These are phyloP conservation scores for Phenganax stokvisi DNA, from an alignment of 92 coral and sea anemone genomes.

Conservation along the genomic window DNA sequence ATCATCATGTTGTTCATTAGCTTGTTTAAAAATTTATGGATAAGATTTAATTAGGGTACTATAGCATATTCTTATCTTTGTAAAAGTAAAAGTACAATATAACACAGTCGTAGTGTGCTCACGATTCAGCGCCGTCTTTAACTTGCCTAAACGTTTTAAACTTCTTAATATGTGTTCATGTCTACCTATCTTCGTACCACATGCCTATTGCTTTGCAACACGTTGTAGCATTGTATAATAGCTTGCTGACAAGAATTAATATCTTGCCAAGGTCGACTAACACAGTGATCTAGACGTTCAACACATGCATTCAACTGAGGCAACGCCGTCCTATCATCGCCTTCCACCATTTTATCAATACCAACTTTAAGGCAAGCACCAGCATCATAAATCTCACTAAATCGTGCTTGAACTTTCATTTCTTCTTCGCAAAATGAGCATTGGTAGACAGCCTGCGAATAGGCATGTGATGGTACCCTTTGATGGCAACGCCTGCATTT, in stretches of 20 bases:
- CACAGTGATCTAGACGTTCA: slow-evolving; percentile 63
- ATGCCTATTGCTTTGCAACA: slow-evolving; percentile 68
- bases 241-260: slow-evolving; percentile 81
- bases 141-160: not conserved
- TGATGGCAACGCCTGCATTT: slow-evolving; percentile 28
- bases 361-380: slow-evolving; percentile 53
- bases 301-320: slow-evolving; percentile 64
- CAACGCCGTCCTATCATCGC: slow-evolving; percentile 60
- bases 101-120: too few species aligned
- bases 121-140: too few species aligned
- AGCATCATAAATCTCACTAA: slow-evolving; percentile 46
- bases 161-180: not conserved
- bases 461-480: slow-evolving; percentile 20
- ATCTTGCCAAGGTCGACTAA: slow-evolving; percentile 82
- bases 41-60: too few species aligned
- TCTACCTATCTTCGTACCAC: slow-evolving; percentile 35
- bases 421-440: slow-evolving; percentile 29
- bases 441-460: not conserved
- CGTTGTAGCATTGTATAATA: slow-evolving; percentile 82
- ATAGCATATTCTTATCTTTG: too few species aligned
- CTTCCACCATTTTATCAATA: slow-evolving; percentile 64
- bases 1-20: too few species aligned
- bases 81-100: too few species aligned
- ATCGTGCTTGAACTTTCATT: slow-evolving; percentile 51
- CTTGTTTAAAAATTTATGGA: too few species aligned